Percentiles rank a stretch among this genome's conserved stretches.
Conservation (phyloP, 2,797 vertebrate species). For the Acanthiza pusilla region DNA sequence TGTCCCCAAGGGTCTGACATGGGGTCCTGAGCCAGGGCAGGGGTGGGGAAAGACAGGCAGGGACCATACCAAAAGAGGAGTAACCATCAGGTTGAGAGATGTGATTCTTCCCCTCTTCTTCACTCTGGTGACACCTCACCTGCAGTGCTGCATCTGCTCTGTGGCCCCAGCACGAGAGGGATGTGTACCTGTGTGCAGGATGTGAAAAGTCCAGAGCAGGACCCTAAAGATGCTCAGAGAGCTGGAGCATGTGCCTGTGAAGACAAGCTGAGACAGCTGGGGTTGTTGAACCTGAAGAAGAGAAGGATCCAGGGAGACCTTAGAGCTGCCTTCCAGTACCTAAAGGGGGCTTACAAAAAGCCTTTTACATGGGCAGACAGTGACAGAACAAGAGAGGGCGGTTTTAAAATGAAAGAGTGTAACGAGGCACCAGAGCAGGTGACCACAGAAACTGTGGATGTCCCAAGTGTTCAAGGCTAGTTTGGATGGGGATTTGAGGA, state of each 20-base stretch:
- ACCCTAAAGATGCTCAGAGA: not conserved
- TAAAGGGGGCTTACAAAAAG: not conserved
- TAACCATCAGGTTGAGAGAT: not conserved
- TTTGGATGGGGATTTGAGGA: not conserved
- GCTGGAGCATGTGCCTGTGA: not conserved
- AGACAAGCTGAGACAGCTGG: not conserved
- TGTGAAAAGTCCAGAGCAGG: not conserved
- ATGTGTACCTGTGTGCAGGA: not conserved
- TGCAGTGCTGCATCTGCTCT: fast-evolving
- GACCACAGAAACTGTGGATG: not conserved
- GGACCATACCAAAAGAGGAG: not conserved
- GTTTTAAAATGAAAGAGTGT: not conserved
- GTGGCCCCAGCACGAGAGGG: not conserved
- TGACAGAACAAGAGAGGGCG: not conserved
- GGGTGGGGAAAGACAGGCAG: not conserved
- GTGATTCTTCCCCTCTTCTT: not conserved
- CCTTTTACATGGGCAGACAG: not conserved
- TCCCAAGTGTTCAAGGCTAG: not conserved
- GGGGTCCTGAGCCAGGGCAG: not conserved
- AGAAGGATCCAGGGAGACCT: not conserved
- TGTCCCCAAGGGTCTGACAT: not conserved
- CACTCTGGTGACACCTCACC: not conserved
- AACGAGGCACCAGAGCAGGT: not conserved
- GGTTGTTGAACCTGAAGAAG: not conserved
- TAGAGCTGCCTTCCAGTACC: not conserved